Percentiles rank a stretch among this genome's conserved stretches.
phyloP scores from a whole-genome alignment of 1,140 invertebrate genomes.

The Telenomus remus region DNA sequence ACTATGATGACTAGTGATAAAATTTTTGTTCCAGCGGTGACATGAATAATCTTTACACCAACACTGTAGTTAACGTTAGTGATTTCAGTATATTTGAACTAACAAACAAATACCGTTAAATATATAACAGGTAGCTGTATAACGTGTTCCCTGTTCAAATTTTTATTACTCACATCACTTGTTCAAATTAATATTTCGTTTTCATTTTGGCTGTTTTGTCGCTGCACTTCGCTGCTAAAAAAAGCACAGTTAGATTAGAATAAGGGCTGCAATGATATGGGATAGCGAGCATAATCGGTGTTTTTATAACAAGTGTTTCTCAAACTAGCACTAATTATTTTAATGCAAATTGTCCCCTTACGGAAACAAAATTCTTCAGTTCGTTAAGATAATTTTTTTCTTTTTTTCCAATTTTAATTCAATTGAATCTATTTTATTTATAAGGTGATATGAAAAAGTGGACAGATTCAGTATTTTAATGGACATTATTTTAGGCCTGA shows the following conservation, averaged over 20 bases:
- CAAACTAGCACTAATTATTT: slow-evolving; percentile 40
- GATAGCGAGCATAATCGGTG: slow-evolving; percentile 55
- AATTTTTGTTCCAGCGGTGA: no score
- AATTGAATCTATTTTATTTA: background rate
- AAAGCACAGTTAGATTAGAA: slow-evolving; percentile 27
- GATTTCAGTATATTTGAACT: no score
- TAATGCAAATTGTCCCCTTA: slow-evolving; percentile 10
- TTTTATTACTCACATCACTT: background rate
- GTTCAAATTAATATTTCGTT: background rate
- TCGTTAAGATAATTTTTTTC: background rate
- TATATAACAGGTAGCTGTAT: background rate
- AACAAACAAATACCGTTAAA: background rate
- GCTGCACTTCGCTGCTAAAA: slow-evolving; percentile 40
- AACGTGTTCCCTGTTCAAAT: background rate
- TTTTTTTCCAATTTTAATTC: background rate
- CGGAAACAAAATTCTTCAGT: background rate
- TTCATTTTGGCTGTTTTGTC: slow-evolving; percentile 4
- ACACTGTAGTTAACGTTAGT: no score
- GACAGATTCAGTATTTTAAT: slow-evolving; percentile 35
- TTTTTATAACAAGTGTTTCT: slow-evolving; percentile 40
- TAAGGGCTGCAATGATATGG: slow-evolving; percentile 54
- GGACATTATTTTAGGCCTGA: slow-evolving; percentile 74
- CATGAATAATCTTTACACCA: no score
- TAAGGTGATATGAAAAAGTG: background rate
- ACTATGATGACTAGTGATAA: no score